Percentiles rank a stretch among this genome's conserved stretches.
Evolutionary conservation across 2,888 invertebrate species (phyloP).

Genomic region (Pseudococcus viburni): DNA sequence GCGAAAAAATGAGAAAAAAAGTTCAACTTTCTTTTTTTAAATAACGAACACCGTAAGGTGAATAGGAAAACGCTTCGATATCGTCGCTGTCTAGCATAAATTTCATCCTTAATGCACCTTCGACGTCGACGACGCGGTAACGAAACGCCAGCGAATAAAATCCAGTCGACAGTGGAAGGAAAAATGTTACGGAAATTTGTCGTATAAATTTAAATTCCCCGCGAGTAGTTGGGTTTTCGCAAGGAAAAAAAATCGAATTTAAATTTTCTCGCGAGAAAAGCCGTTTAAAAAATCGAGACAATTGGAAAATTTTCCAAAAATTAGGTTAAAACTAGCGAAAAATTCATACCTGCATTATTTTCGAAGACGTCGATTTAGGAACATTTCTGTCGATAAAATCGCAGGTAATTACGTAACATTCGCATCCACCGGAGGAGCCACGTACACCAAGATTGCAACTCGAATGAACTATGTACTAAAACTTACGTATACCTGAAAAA

Average conservation of each 20-base stretch:
- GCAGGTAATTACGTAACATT: constrained; percentile 14
- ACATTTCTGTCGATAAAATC: neutral
- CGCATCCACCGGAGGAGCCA: neutral
- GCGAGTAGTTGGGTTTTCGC: neutral
- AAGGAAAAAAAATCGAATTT: neutral
- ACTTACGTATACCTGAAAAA: constrained; percentile 35
- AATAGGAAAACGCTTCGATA: constrained; percentile 25
- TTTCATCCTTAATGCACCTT: constrained; percentile 22
- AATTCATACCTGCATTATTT: constrained; percentile 34
- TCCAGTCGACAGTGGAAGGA: constrained; percentile 22
- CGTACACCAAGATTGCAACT: constrained; percentile 45
- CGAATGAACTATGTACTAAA: constrained; percentile 8
- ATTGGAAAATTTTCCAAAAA: neutral
- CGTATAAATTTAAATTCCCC: constrained; percentile 8
- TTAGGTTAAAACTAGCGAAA: neutral
- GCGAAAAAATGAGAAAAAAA: neutral
- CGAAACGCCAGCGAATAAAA: constrained; percentile 27
- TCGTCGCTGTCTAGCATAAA: constrained; percentile 30
- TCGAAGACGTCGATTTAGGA: neutral
- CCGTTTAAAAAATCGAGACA: too few relatives aligned
- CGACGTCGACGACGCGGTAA: neutral
- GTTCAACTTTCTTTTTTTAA: constrained; percentile 16
- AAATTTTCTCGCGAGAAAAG: neutral
- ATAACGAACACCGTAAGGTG: constrained; percentile 33
- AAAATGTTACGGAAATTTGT: constrained; percentile 15